phyloP scores from a whole-genome alignment of 2,797 vertebrate species.

The Capromys pilorides region DNA sequence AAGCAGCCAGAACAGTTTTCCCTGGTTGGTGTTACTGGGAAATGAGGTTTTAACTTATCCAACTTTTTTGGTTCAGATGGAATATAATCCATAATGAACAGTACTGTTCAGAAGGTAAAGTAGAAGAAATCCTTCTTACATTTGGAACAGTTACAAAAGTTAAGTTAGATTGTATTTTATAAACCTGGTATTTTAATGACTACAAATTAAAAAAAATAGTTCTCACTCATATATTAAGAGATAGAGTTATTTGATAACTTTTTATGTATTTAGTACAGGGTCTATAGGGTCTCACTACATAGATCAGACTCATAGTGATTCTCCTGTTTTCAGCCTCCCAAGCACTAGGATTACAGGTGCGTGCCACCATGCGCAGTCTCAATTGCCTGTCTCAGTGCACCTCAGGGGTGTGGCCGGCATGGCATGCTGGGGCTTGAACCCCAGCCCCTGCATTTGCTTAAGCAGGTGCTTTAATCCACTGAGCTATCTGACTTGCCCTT shows the following conservation, averaged over 20 bases:
- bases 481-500: no score
- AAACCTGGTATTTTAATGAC: slow-evolving; percentile 22
- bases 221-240: slow-evolving; percentile 29
- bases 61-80: slow-evolving; percentile 28
- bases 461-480: no score
- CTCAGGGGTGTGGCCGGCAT: no score
- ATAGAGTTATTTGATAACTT: slow-evolving; percentile 26
- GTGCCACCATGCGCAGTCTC: no score
- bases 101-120: background rate
- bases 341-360: no score
- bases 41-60: background rate
- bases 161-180: slow-evolving; percentile 23
- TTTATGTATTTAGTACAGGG: no score
- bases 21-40: background rate
- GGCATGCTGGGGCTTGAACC: no score
- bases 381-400: no score
- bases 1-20: background rate
- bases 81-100: background rate
- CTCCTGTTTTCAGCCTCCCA: no score
- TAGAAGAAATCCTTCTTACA: background rate
- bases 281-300: no score
- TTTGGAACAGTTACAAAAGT: background rate
- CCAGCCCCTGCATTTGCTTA: no score
- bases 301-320: no score
- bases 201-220: slow-evolving; percentile 26